phyloP scores from a whole-genome alignment of 2,888 invertebrate genomes.

The Pediacus dermestoides region DNA sequence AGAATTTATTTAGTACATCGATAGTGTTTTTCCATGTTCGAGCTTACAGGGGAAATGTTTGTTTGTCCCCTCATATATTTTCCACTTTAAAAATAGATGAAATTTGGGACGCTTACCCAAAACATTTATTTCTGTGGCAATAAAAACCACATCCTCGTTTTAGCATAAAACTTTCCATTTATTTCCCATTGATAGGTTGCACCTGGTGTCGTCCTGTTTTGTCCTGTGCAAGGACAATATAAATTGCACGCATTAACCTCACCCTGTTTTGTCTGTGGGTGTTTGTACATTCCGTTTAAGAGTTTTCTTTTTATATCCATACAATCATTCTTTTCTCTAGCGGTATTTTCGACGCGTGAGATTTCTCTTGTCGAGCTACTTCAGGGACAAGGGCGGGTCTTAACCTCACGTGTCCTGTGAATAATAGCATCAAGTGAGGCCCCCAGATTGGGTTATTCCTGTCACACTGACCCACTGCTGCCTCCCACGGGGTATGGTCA shows the following conservation, averaged over 20 bases:
- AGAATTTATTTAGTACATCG: too few species aligned
- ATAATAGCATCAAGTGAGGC: slow-evolving; percentile 14
- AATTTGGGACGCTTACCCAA: too few species aligned
- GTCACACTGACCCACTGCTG: slow-evolving; percentile 15
- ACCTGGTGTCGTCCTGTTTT: too few species aligned
- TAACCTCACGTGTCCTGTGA: slow-evolving; percentile 12
- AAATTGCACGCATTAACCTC: slow-evolving; percentile 1
- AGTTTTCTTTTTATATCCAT: not conserved
- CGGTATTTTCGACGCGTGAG: slow-evolving; percentile 2
- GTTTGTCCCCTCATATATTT: too few species aligned
- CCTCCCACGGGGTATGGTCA: not conserved
- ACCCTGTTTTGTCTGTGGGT: too few species aligned
- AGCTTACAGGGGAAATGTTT: too few species aligned
- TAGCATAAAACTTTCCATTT: slow-evolving; percentile 15
- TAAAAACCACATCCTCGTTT: slow-evolving; percentile 12
- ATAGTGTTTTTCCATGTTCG: too few species aligned
- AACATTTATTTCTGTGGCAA: slow-evolving; percentile 11
- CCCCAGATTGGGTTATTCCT: slow-evolving; percentile 16
- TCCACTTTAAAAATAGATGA: too few species aligned
- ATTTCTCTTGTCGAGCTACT: not conserved
- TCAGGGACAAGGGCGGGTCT: not conserved
- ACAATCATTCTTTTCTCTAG: too few species aligned
- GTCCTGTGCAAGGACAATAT: too few species aligned
- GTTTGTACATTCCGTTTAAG: slow-evolving; percentile 1
- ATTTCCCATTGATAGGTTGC: slow-evolving; percentile 13